Evolutionary conservation across 2,113 vertebrate genomes (phyloP), one percentile per base, ranked within the genome.

Genomic region (Cyprinodon tularosa): DNA sequence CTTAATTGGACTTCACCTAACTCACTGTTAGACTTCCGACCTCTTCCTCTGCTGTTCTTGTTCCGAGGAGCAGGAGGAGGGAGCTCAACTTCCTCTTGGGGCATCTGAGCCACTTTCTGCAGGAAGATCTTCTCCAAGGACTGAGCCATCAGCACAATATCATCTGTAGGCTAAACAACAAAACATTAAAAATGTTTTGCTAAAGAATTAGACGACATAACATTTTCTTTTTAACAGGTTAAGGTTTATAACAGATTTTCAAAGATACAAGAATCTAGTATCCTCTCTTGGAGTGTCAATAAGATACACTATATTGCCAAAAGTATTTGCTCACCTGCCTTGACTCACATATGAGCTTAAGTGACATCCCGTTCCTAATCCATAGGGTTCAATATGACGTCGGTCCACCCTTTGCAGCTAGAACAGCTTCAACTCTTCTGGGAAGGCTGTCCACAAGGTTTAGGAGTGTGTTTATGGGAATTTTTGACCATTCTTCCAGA

Each of bases 131-230:
- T 98, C 93, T 98, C 97, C 71, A 99, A 75, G 7, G 97, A 97
- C 85, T 99, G 97, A 4, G 97, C 97, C 97, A 99, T 99, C 71
- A 99, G 86, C 71, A 99, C 97, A 5, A 99, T 97, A 80, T 98
- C 97, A 60, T 99, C 97, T 0, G 96, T 96, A 2, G 96, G 97
- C 97, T 99, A 68, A 0, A 1, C 36, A 6, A 14, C 12, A 39
- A 3, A 50, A 38, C 48, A 37, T 22, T 0, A 71, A 7, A 15
- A 1, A 62, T 13, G 20, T 15, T 57, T 36, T 1, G n/a, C 50
- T 59, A 44, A 13, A 65, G 59, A 38, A 37, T 13, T 62, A 12
- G 29, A 29, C 29, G 29, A 6, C 20, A 57, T 57, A 6, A 57
- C 20, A 20, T 20, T 57, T 9, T 57, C 20, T 20, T 10, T 57